Percentiles rank a stretch among this genome's conserved stretches.
These are phyloP conservation scores for Synanthedon tipuliformis DNA, from an alignment of 2,888 invertebrate genomes.

Conservation along the genomic window DNA sequence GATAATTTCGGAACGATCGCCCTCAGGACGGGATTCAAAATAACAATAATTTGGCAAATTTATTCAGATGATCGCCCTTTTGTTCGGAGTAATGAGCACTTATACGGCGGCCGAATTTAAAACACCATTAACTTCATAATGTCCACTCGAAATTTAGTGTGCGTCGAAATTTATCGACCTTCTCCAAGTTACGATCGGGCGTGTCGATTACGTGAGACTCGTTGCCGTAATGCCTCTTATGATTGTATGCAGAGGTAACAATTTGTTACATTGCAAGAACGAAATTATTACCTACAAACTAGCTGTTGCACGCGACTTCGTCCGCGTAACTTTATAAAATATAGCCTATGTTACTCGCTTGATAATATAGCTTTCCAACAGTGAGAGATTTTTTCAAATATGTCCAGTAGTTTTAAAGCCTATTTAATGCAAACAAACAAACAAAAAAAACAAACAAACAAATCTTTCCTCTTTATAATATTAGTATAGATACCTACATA, in stretches of 20 bases:
- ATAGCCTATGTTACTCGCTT: no score
- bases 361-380: no score
- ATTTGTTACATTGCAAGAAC: background rate
- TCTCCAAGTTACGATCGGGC: background rate
- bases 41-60: conserved; percentile 64
- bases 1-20: conserved; percentile 26
- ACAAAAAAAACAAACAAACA: no score
- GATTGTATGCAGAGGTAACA: background rate
- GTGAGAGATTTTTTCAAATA: no score
- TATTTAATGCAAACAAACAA: no score
- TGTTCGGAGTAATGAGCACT: conserved; percentile 49
- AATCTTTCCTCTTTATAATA: no score
- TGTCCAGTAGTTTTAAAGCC: no score
- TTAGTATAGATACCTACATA: no score
- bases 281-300: no score
- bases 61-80: conserved; percentile 56
- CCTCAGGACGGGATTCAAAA: conserved; percentile 35
- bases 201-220: background rate
- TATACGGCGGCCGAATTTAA: conserved; percentile 35
- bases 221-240: background rate
- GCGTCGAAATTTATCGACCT: conserved; percentile 9
- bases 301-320: no score
- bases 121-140: conserved; percentile 44
- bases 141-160: conserved; percentile 11
- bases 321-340: no score